Evolutionary conservation across 1,140 invertebrate genomes (phyloP).

Genomic region (Drosophila funebris): DNA sequence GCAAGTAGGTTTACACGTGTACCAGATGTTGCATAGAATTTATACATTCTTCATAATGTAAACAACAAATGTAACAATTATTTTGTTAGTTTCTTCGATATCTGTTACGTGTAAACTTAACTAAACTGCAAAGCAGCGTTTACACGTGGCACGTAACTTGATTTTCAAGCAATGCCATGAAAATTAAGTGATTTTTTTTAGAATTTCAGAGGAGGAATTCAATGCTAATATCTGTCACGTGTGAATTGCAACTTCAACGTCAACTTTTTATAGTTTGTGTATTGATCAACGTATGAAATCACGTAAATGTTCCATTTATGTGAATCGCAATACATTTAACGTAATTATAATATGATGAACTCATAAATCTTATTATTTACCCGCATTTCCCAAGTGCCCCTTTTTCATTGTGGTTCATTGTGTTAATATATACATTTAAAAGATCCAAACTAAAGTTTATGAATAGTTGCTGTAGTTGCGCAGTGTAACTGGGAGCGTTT

Average conservation of each 20-base stretch:
- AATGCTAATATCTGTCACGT: background rate
- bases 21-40: conserved; percentile 7
- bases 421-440: conserved; percentile 1
- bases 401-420: too few relatives aligned
- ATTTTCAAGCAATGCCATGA: background rate
- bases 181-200: background rate
- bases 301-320: too few relatives aligned
- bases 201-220: background rate
- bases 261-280: background rate
- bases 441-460: background rate
- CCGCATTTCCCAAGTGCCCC: conserved; percentile 15
- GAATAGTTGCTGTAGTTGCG: conserved; percentile 10
- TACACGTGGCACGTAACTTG: background rate
- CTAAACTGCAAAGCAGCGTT: conserved; percentile 16
- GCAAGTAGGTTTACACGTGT: conserved; percentile 5
- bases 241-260: background rate
- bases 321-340: too few relatives aligned
- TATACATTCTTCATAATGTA: conserved; percentile 3
- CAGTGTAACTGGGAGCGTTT: conserved; percentile 35
- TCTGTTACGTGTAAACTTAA: background rate
- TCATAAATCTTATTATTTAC: background rate
- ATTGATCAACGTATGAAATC: too few relatives aligned
- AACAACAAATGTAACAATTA: background rate
- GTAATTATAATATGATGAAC: background rate
- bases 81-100: background rate